Evolutionary conservation across 1,140 invertebrate species (phyloP), one percentile per base, ranked within the genome.

Genomic region (Ceratina japonica): DNA sequence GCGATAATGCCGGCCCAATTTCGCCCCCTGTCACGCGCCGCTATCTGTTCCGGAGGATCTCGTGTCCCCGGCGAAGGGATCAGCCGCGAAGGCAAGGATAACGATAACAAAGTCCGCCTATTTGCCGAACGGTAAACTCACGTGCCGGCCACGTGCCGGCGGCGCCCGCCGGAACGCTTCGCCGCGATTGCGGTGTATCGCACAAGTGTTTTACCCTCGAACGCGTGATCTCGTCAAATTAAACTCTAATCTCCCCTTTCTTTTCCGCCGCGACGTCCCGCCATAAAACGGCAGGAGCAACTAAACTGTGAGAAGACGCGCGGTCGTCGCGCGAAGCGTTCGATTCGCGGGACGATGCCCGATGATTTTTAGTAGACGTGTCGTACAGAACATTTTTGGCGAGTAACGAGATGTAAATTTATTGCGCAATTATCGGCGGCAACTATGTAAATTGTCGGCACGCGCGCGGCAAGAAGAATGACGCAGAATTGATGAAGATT

Each of bases 321-420:
- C 27, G n/a, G n/a, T 31, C 27, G 27, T 31, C 27, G 27, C 27
- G 27, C 27, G 15, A 4, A 18, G 3, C n/a, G 31, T 22, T 15
- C 27, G 37, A 59, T 69, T 59, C 75, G 75, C 44, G 27, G 49
- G 61, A 71, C 52, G 72, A 72, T 77, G n/a, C n/a, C 63, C 44
- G 59, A 78, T 24, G 75, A 69, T 78, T 78, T 78, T 78, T 71
- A 56, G 72, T 78, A 78, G 75, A 72, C 24, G 27, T 61, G 75
- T 61, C 49, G 59, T 78, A 52, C 75, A 70, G 68, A 78, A 72
- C 75, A 78, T 72, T 78, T 78, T 78, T 37, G 68, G 75, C 69
- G 75, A 63, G 75, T 78, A 78, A 78, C 75, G 75, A 78, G 69
- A 78, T 78, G 75, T 78, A 72, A 78, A 78, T 78, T 78, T 78